Conservation (phyloP, 2,797 vertebrate species). For the Gorsachius magnificus region DNA sequence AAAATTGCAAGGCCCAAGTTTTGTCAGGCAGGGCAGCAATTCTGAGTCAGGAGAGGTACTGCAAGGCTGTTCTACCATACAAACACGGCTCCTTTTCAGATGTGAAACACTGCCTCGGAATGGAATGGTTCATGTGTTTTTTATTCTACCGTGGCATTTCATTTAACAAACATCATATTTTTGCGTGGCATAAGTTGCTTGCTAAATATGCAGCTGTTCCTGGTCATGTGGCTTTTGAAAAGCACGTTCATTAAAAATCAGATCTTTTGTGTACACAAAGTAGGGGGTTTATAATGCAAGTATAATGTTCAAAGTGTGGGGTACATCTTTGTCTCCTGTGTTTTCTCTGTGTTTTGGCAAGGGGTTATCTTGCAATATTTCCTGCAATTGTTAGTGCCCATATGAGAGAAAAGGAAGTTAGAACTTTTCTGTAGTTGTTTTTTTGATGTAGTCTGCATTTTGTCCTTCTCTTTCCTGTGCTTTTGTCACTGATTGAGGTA, state of each 20-base stretch:
- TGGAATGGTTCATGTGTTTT: background rate
- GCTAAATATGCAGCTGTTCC: background rate
- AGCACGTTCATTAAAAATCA: background rate
- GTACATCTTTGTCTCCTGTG: background rate
- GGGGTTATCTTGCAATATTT: slow-evolving; percentile 17
- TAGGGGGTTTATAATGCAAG: background rate
- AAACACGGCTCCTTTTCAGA: background rate
- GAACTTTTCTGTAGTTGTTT: background rate
- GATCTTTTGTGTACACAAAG: background rate
- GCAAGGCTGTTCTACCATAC: background rate
- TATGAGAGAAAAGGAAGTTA: background rate
- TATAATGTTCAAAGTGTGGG: background rate
- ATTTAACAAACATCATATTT: background rate
- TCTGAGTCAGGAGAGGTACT: background rate
- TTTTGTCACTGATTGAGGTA: background rate
- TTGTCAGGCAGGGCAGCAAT: background rate
- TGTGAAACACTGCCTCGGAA: background rate
- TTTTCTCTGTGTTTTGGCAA: background rate
- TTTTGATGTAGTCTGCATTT: background rate
- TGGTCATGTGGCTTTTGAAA: background rate
- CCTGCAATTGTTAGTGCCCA: background rate
- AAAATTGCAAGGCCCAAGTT: background rate
- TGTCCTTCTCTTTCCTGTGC: background rate
- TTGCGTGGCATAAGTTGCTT: background rate
- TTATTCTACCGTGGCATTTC: background rate